phyloP scores from a whole-genome alignment of 2,113 vertebrate genomes.

The Sylvietta virens region DNA sequence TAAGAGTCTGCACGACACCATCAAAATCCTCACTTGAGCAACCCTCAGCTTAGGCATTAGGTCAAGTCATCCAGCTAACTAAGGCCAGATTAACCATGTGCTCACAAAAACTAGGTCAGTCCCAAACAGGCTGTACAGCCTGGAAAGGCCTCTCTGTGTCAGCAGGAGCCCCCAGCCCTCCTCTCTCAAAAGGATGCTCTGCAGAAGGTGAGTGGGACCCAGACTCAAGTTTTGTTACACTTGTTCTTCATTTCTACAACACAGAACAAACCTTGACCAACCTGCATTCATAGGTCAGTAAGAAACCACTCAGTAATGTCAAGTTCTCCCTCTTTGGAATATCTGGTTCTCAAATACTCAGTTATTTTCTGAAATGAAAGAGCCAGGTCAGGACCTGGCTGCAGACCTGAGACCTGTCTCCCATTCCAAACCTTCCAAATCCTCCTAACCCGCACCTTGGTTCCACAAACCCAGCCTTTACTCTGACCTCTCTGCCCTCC shows the following conservation, averaged over 20 bases:
- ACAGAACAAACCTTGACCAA: not conserved
- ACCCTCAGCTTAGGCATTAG: not conserved
- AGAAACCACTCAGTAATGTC: not conserved
- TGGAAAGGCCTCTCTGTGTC: not conserved
- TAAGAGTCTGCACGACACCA: not conserved
- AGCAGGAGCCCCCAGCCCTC: not conserved
- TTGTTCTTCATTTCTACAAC: not conserved
- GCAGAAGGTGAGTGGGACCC: not conserved
- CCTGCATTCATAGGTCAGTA: not conserved
- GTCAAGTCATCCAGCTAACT: not conserved
- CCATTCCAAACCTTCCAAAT: not conserved
- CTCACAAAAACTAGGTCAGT: constrained; percentile 22
- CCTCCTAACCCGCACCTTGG: not conserved
- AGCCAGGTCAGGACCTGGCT: not conserved
- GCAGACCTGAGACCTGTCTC: not conserved
- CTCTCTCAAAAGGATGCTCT: not conserved
- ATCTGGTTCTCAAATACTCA: not conserved
- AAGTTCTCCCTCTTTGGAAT: not conserved
- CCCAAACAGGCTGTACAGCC: not conserved
- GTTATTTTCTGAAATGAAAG: not conserved
- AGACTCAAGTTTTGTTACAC: not conserved
- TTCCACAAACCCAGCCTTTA: not conserved
- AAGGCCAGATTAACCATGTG: constrained; percentile 1
- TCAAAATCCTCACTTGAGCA: not conserved
- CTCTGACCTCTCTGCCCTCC: constrained; percentile 9